Evolutionary conservation across 2,797 vertebrate species (phyloP), one percentile per base, ranked within the genome.

Genomic region (Spinibarbus caldwelli): DNA sequence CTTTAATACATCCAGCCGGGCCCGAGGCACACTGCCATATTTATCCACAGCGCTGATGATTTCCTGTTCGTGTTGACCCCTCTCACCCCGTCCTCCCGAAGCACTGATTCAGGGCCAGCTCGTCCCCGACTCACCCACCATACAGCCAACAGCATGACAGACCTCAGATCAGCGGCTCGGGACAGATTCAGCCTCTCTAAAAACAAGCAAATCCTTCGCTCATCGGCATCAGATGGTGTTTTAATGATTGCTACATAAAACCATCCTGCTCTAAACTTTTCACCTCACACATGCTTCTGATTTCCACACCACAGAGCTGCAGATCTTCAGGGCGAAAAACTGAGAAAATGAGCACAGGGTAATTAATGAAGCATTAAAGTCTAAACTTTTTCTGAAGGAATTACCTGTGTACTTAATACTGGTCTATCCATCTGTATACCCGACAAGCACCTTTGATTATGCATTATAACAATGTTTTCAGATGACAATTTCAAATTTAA

Each of bases 231-330:
- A 87, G 70, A 89, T 88, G 82, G 81, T 41, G 36, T 87, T 90
- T 89, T 90, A 90, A 86, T 82, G 86, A 86, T 84, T 86, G 78
- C 73, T 85, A 83, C 87, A 89, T 87, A 88, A 86, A 89, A 82
- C 77, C 79, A 76, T 71, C 47, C 83, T 72, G 76, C 78, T 75
- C 81, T 88, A 76, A 87, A 90, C 68, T 82, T 79, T 85, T 87
- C 88, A 86, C 85, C 68, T 77, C 66, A 84, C 87, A 90, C 80
- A 87, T 85, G 83, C 70, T 86, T 86, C 80, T 78, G 70, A 85
- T 84, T 87, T 86, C 77, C 84, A 81, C 49, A 54, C 68, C 8
- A 67, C 68, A 34, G 19, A 47, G 49, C 66, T 43, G 66, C 66
- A 57, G 64, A 73, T 72, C 19, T 72, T 75, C 7, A n/a, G 41